Conservation (phyloP, 2,113 vertebrate species). For the Thinocorus orbignyianus region DNA sequence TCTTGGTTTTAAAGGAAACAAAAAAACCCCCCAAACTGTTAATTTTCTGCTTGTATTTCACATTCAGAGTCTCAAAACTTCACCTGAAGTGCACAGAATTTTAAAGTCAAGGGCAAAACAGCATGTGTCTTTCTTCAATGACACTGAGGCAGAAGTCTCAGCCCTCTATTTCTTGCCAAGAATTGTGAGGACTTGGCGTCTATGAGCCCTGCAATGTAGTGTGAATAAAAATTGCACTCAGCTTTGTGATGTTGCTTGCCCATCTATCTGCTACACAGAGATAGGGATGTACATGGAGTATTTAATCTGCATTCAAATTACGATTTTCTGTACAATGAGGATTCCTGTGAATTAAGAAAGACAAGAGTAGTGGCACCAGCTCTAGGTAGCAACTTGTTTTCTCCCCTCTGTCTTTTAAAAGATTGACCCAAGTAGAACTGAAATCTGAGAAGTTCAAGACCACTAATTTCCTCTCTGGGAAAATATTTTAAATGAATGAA, state of each 20-base stretch:
- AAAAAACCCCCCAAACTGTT: neutral
- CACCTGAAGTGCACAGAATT: neutral
- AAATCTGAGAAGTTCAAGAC: neutral
- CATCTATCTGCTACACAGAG: neutral
- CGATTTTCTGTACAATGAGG: neutral
- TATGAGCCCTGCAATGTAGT: neutral
- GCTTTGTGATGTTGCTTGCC: neutral
- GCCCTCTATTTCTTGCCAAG: neutral
- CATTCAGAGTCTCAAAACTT: neutral
- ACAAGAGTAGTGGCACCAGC: accelerated
- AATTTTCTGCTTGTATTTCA: neutral
- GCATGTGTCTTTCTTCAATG: neutral
- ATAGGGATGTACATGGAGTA: neutral
- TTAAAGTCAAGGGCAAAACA: neutral
- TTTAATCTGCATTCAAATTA: neutral
- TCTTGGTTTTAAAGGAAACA: neutral
- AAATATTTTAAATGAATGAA: neutral
- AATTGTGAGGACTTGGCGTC: neutral
- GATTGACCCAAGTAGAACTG: neutral
- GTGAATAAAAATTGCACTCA: neutral
- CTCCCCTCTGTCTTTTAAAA: neutral
- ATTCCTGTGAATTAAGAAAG: neutral
- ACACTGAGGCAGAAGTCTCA: neutral
- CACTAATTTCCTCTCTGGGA: neutral
- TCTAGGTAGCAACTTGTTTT: neutral